Evolutionary conservation across 1,140 invertebrate species (phyloP).

Genomic region (Brachionus paranguensis): DNA sequence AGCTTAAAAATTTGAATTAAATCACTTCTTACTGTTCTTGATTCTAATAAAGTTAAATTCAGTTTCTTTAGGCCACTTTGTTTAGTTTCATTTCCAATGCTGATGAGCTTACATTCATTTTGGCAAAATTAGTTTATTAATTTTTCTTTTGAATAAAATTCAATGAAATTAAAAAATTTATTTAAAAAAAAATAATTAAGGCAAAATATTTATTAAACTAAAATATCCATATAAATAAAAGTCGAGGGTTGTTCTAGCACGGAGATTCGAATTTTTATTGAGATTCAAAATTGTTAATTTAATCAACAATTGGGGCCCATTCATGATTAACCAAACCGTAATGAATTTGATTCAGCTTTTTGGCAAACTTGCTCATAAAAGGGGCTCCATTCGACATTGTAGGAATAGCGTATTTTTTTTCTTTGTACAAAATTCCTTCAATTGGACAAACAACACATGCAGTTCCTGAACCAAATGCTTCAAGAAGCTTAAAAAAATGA

Average conservation of each 20-base stretch:
- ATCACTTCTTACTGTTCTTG: too few relatives aligned
- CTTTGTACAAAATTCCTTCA: conserved; percentile 67
- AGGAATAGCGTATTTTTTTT: conserved; percentile 47
- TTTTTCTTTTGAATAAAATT: neutral
- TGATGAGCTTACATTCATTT: too few relatives aligned
- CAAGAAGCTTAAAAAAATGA: conserved; percentile 67
- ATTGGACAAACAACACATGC: conserved; percentile 86
- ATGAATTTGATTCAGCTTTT: conserved; percentile 69
- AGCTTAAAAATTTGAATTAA: too few relatives aligned
- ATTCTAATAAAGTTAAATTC: too few relatives aligned
- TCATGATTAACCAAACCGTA: conserved; percentile 73
- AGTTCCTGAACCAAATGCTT: conserved; percentile 89
- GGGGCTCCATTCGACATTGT: conserved; percentile 64
- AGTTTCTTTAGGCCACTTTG: too few relatives aligned
- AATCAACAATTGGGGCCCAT: conserved; percentile 60
- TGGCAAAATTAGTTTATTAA: too few relatives aligned
- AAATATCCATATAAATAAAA: neutral
- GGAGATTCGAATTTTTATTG: neutral
- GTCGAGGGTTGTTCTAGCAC: neutral
- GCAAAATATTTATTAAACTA: neutral
- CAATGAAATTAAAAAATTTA: neutral
- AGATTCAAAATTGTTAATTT: neutral
- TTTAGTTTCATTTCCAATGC: too few relatives aligned
- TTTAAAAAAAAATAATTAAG: neutral
- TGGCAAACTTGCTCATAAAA: conserved; percentile 60